Percentiles rank a stretch among this genome's conserved stretches.
These are phyloP conservation scores for Junonia oenone DNA, from an alignment of 2,888 invertebrate species.

Conservation along the genomic window DNA sequence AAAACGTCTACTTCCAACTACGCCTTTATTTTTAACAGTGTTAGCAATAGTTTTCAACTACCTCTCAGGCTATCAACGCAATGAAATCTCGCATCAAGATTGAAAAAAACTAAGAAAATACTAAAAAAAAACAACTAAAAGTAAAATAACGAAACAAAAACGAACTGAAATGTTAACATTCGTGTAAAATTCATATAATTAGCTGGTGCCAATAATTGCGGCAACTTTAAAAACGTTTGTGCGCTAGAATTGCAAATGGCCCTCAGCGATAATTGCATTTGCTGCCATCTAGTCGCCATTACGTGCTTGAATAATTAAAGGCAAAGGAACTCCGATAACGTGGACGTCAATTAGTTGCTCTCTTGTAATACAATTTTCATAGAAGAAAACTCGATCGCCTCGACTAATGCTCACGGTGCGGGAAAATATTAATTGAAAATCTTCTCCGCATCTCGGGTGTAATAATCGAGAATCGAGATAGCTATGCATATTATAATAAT, in stretches of 20 bases:
- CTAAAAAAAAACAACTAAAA: background rate
- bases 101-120: too few species aligned
- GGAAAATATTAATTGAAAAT: background rate
- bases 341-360: slow-evolving; percentile 21
- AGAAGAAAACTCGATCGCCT: background rate
- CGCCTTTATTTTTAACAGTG: too few species aligned
- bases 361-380: slow-evolving; percentile 23
- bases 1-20: too few species aligned
- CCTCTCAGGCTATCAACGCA: too few species aligned
- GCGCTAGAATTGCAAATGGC: slow-evolving; percentile 12
- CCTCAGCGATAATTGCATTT: slow-evolving; percentile 20
- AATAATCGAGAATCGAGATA: background rate
- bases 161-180: background rate
- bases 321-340: slow-evolving; percentile 14
- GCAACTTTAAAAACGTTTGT: background rate
- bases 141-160: background rate
- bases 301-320: slow-evolving; percentile 25
- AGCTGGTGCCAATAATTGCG: background rate
- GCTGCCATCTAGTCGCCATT: slow-evolving; percentile 15
- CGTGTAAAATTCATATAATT: background rate
- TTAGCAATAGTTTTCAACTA: too few species aligned
- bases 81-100: too few species aligned
- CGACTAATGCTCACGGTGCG: background rate
- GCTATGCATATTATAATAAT: too few species aligned
- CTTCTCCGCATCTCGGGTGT: background rate